A percentile compares a stretch with the other conserved stretches of the same genome.
Conservation (phyloP, 2,113 vertebrate genomes). For the Odontophorus gujanensis region DNA sequence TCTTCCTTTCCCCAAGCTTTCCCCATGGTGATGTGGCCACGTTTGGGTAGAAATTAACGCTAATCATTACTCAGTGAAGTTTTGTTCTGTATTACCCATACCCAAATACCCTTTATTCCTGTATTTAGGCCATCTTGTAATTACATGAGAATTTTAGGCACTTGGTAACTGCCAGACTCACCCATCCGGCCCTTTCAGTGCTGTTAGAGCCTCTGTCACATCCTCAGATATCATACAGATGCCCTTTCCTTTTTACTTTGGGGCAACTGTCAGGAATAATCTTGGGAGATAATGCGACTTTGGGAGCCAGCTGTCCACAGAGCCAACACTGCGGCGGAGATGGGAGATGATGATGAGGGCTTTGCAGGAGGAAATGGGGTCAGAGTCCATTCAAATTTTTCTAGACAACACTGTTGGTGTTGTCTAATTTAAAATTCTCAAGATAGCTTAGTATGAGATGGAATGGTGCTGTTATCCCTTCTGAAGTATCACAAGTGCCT, state of each 20-base stretch:
- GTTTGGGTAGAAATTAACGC: not conserved
- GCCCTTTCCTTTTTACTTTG: constrained; percentile 48
- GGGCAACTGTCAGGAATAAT: constrained; percentile 62
- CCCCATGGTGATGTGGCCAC: not conserved
- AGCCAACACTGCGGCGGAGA: not conserved
- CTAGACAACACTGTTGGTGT: not conserved
- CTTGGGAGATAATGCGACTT: not conserved
- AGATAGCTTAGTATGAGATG: not conserved
- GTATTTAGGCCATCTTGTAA: constrained; percentile 65
- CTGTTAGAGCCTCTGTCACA: constrained; percentile 59
- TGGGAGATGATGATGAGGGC: not conserved
- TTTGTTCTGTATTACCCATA: constrained; percentile 41
- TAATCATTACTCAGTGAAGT: constrained; percentile 3
- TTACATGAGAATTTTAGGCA: constrained; percentile 37
- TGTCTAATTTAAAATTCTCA: not conserved
- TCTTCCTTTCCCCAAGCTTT: not conserved
- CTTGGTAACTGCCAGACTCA: constrained; percentile 30
- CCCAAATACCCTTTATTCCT: constrained; percentile 18
- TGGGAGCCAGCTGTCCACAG: not conserved
- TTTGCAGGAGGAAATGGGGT: constrained; percentile 10
- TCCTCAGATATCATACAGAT: constrained; percentile 64
- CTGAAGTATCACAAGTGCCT: not conserved
- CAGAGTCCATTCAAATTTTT: not conserved
- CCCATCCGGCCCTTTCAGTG: constrained; percentile 52
- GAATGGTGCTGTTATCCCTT: not conserved